These are phyloP conservation scores for Liodrosophila aerea DNA, from an alignment of 2,888 invertebrate species.

Conservation along the genomic window DNA sequence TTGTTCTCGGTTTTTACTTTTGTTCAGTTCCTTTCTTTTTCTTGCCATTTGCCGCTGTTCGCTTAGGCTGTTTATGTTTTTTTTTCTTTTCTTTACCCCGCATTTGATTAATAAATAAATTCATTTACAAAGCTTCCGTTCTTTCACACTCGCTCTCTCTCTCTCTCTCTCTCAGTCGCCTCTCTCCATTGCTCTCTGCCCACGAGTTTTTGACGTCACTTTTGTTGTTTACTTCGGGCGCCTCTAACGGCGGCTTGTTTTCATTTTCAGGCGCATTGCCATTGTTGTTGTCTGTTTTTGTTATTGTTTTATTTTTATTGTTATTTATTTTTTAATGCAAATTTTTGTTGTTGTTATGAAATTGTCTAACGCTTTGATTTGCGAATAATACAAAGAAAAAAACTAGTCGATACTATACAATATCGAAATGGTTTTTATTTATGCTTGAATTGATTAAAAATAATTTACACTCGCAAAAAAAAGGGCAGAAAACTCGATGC, in stretches of 20 bases:
- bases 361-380: constrained; percentile 68
- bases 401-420: constrained; percentile 44
- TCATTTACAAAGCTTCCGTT: constrained; percentile 60
- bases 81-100: constrained; percentile 47
- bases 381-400: constrained; percentile 37
- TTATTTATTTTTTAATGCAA: constrained; percentile 56
- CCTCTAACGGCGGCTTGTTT: constrained; percentile 52
- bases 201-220: constrained; percentile 71
- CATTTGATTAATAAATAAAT: constrained; percentile 71
- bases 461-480: constrained; percentile 10
- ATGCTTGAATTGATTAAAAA: constrained; percentile 11
- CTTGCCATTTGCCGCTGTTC: constrained; percentile 42
- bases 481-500: constrained; percentile 21
- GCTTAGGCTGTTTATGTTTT: constrained; percentile 53
- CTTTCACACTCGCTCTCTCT: constrained; percentile 17
- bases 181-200: constrained; percentile 14
- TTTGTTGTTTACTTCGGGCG: constrained; percentile 76
- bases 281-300: constrained; percentile 40
- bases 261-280: constrained; percentile 55
- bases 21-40: constrained; percentile 28
- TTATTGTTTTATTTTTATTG: constrained; percentile 13
- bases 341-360: constrained; percentile 65
- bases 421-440: constrained; percentile 21
- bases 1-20: constrained; percentile 50
- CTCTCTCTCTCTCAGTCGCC: constrained; percentile 1